Evolutionary conservation across 2,888 invertebrate genomes (phyloP), one percentile per base, ranked within the genome.

Genomic region (Criorhina ranunculi): DNA sequence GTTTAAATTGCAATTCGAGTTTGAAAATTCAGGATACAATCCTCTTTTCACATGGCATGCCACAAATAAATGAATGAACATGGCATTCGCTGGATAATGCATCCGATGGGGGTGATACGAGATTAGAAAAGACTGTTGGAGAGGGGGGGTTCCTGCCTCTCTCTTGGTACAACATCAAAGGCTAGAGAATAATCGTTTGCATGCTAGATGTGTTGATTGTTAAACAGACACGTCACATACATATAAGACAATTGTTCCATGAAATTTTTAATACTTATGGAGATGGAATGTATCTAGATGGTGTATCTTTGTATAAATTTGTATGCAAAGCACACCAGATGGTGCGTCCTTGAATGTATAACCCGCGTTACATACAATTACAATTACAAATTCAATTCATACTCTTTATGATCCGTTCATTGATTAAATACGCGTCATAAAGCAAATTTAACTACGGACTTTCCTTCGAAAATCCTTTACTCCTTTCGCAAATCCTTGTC

Each of bases 31-130:
- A 57, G 44, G 46, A 70, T n/a, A n/a, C 31, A 59, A 59, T 46
- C 46, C 46, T 59, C 5, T 15, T 15, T 59, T 59, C 49, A 40
- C 29, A 59, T 29, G 46, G 17, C 24, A 67, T 29, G 57, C 49
- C 9, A 72, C 35, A 55, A 69, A 69, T 55, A 29, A 70, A 60
- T 60, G 70, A 69, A 24, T 17, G n/a, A 60, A 37, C 59, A 72
- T 60, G 70, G 72, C 72, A 60, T 72, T 49, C 19, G 60, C 12
- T 40, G n/a, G 37, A 31, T 60, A 60, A 60, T 51, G 31, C 24
- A 24, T 4, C 24, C 24, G n/a, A n/a, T n/a, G 24, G 24, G 24
- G 24, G 24, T 24, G 49, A 72, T 51, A 29, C 29, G 51, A 59
- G 31, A 40, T 33, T 60, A 51, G 15, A 60, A 51, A 19, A 19